Conservation (phyloP, 1,140 invertebrate genomes). For the Hydropsyche tenuis region DNA sequence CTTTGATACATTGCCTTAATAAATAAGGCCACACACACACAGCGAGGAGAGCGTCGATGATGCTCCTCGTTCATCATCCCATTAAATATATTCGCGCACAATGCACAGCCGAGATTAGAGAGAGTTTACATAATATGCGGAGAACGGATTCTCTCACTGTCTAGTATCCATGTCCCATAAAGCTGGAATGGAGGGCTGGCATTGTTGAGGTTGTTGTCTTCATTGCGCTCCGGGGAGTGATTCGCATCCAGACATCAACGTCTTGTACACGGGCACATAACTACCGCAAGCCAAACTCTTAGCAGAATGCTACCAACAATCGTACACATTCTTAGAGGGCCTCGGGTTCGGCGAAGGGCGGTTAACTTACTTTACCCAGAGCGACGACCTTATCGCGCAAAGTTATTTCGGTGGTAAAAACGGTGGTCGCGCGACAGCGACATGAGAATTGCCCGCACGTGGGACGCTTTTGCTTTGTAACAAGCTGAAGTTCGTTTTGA, state of each 20-base stretch:
- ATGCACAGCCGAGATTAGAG: conserved; percentile 9
- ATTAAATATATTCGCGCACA: conserved; percentile 16
- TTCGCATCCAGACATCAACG: conserved; percentile 20
- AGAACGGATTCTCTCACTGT: neutral
- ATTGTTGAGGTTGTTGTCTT: conserved; percentile 36
- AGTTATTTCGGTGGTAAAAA: no score
- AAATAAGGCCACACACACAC: no score
- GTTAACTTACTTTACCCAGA: no score
- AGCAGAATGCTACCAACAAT: neutral
- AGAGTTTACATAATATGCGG: neutral
- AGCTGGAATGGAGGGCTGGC: conserved; percentile 17
- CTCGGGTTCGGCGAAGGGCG: neutral
- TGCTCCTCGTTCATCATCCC: neutral
- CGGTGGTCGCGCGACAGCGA: no score
- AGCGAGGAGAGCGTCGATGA: no score
- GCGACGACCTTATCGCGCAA: no score
- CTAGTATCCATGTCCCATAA: conserved; percentile 14
- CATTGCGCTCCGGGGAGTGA: conserved; percentile 36
- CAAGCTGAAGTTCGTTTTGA: no score
- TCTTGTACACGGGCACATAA: neutral
- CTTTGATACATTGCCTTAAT: no score
- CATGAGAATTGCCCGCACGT: no score
- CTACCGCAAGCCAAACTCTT: conserved; percentile 23
- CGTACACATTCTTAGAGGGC: conserved; percentile 18
- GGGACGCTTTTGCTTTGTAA: no score